phyloP scores from a whole-genome alignment of 2,888 invertebrate genomes.

The Ormia ochracea region DNA sequence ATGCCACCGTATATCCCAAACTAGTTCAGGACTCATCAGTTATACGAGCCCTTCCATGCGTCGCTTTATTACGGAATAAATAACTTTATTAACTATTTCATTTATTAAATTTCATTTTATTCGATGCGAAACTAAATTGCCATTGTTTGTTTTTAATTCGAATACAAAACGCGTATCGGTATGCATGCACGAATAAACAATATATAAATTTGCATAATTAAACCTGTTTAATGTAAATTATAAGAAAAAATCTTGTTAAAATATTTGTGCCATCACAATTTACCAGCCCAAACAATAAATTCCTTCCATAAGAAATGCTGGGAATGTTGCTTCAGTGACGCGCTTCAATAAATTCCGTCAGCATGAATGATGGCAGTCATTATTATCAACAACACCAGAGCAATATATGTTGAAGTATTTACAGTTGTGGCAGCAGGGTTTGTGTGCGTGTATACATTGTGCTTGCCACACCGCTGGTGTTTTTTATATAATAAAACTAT shows the following conservation, averaged over 20 bases:
- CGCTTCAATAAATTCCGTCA: not conserved
- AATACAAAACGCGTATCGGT: not conserved
- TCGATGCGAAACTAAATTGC: too few relatives aligned
- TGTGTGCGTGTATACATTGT: not conserved
- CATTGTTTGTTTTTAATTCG: not conserved
- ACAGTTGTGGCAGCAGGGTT: not conserved
- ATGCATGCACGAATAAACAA: not conserved
- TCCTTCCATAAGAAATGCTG: not conserved
- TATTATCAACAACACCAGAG: not conserved
- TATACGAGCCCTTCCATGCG: too few relatives aligned
- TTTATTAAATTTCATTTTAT: too few relatives aligned
- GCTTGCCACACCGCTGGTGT: too few relatives aligned
- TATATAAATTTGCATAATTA: not conserved
- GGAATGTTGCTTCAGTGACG: not conserved
- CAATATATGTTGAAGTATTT: not conserved
- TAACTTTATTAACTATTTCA: too few relatives aligned
- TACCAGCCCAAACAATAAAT: not conserved
- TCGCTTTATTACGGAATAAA: too few relatives aligned
- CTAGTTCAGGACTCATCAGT: too few relatives aligned
- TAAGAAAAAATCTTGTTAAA: not conserved
- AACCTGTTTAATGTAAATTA: not conserved
- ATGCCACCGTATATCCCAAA: too few relatives aligned
- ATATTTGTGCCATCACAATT: not conserved
- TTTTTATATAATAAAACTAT: too few relatives aligned
- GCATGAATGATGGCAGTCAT: conserved; percentile 1